Conservation (phyloP, 2,113 vertebrate genomes). For the Riparia riparia region DNA sequence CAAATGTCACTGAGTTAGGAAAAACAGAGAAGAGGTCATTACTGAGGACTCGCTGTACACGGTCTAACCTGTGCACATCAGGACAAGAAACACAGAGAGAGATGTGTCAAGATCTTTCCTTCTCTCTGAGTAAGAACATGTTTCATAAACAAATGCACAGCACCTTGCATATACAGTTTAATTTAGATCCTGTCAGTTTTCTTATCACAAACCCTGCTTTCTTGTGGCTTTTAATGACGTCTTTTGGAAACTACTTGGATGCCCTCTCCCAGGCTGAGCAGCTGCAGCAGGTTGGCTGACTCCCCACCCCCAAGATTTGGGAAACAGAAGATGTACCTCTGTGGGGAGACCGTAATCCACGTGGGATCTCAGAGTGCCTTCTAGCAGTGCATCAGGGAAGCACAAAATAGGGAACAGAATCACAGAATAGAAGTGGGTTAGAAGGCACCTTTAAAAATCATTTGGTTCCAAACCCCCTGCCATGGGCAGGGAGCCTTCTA, state of each 20-base stretch:
- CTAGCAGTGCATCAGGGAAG: not conserved
- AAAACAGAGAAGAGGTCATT: not conserved
- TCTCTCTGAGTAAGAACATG: not conserved
- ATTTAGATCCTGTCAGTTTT: not conserved
- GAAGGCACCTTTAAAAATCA: not conserved
- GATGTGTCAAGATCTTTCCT: not conserved
- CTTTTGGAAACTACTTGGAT: not conserved
- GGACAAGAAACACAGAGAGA: not conserved
- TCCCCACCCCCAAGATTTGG: fast-evolving
- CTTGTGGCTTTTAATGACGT: conserved; percentile 1
- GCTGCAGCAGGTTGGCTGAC: not conserved
- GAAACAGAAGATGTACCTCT: not conserved
- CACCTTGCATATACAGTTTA: not conserved
- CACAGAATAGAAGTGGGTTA: not conserved
- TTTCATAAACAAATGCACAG: not conserved
- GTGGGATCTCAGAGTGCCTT: not conserved
- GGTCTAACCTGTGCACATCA: not conserved
- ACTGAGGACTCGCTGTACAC: not conserved
- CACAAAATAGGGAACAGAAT: not conserved
- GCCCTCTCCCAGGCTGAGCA: not conserved
- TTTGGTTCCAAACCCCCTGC: not conserved
- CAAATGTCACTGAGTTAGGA: conserved; percentile 1
- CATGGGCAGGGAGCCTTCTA: not conserved
- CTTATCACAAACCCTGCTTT: not conserved
- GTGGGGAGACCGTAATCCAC: not conserved